phyloP scores from a whole-genome alignment of 2,113 vertebrate species.

The Ictidomys tridecemlineatus region DNA sequence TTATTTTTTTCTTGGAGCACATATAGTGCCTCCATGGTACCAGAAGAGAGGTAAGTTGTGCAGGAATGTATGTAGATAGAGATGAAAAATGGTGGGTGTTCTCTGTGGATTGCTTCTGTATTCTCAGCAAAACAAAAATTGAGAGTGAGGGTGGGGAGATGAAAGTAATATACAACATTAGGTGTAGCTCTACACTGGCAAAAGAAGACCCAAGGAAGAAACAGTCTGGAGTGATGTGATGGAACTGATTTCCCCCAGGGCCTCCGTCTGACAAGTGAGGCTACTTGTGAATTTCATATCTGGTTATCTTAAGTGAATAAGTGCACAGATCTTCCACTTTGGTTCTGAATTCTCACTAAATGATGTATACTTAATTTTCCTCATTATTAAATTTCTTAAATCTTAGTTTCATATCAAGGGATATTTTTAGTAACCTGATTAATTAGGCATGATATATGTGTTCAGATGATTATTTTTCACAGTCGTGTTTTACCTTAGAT shows the following conservation, averaged over 20 bases:
- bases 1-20: background rate
- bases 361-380: background rate
- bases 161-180: background rate
- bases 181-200: background rate
- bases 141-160: background rate
- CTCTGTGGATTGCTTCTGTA: background rate
- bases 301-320: background rate
- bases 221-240: background rate
- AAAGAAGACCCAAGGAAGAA: background rate
- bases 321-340: background rate
- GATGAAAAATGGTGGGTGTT: background rate
- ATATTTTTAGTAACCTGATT: slow-evolving; percentile 14
- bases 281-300: background rate
- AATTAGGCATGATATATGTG: background rate
- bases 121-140: background rate
- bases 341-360: background rate
- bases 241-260: too few relatives aligned
- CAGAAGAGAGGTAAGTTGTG: background rate
- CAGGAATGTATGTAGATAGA: background rate
- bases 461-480: background rate
- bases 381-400: background rate
- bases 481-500: background rate
- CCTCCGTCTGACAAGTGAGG: background rate
- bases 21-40: background rate
- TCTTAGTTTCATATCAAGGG: slow-evolving; percentile 34